These are phyloP conservation scores for Onthophagus taurus DNA, from an alignment of 1,140 invertebrate genomes.

Conservation along the genomic window DNA sequence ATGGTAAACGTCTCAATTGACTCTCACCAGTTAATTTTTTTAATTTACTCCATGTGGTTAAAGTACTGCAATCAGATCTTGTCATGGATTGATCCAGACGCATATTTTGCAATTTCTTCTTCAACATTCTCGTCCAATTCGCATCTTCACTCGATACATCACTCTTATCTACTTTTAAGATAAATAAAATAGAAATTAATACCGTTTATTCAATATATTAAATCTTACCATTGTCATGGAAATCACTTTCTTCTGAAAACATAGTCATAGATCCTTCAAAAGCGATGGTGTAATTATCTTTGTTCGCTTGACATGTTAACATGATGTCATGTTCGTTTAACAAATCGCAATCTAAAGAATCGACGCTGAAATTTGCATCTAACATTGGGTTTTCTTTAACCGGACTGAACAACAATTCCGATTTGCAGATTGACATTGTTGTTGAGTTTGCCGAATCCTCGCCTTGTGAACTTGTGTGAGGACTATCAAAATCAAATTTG, in stretches of 20 bases:
- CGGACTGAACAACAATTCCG: slow-evolving; percentile 83
- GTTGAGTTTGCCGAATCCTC: slow-evolving; percentile 62
- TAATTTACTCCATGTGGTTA: slow-evolving; percentile 77
- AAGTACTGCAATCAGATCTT: slow-evolving; percentile 67
- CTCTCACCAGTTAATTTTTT: slow-evolving; percentile 41
- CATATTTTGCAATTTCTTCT: slow-evolving; percentile 16
- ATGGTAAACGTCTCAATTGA: slow-evolving; percentile 53
- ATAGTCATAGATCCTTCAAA: slow-evolving; percentile 81
- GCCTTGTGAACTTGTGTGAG: slow-evolving; percentile 62
- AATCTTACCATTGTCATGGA: slow-evolving; percentile 50
- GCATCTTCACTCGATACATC: slow-evolving; percentile 21
- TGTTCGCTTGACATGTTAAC: slow-evolving; percentile 80
- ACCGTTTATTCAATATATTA: background rate
- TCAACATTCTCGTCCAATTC: slow-evolving; percentile 19
- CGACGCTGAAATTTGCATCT: slow-evolving; percentile 70
- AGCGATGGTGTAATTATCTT: slow-evolving; percentile 90
- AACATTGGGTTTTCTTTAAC: slow-evolving; percentile 68
- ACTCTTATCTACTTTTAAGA: slow-evolving; percentile 27
- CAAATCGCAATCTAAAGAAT: slow-evolving; percentile 79
- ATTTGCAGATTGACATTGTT: slow-evolving; percentile 81
- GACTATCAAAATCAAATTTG: slow-evolving; percentile 66
- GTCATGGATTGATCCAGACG: slow-evolving; percentile 64
- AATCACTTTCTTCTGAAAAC: slow-evolving; percentile 77
- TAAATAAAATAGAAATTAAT: background rate
- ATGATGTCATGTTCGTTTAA: slow-evolving; percentile 69